A percentile compares a stretch with the other conserved stretches of the same genome.
phyloP scores from a whole-genome alignment of 2,797 vertebrate species.

The Galago senegalensis region DNA sequence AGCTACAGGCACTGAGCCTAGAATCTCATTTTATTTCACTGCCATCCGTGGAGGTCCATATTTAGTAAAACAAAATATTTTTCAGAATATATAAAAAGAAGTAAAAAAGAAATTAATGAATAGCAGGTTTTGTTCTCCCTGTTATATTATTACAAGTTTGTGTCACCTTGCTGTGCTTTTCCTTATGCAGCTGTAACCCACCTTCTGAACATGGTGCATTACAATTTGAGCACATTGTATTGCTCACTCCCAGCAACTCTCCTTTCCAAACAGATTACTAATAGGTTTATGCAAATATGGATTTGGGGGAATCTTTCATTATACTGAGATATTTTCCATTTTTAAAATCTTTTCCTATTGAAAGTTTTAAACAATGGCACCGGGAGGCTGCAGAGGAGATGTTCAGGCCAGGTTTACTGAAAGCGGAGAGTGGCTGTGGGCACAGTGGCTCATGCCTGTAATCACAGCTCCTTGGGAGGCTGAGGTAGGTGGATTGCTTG shows the following conservation, averaged over 20 bases:
- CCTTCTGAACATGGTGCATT: not conserved
- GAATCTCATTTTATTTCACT: not conserved
- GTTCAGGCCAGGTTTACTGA: too few species aligned
- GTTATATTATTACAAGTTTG: not conserved
- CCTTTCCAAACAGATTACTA: not conserved
- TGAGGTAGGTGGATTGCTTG: too few species aligned
- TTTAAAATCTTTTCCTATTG: not conserved
- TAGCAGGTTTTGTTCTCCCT: not conserved
- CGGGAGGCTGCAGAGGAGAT: too few species aligned
- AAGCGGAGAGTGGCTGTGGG: too few species aligned
- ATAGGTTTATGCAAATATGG: not conserved
- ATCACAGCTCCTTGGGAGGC: too few species aligned
- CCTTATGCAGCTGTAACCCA: not conserved
- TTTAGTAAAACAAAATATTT: constrained; percentile 21
- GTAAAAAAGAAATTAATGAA: not conserved
- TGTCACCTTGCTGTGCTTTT: not conserved
- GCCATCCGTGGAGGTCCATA: not conserved
- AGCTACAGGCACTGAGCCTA: too few species aligned
- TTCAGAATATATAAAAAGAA: not conserved
- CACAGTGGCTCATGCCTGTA: too few species aligned
- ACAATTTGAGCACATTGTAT: not conserved
- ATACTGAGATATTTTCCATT: not conserved
- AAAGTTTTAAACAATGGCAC: too few species aligned
- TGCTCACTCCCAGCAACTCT: not conserved
- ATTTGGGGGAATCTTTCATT: not conserved